Base-by-base conservation (phyloP, 1,140 invertebrate genomes). In the Rhynchophorus ferrugineus region DNA sequence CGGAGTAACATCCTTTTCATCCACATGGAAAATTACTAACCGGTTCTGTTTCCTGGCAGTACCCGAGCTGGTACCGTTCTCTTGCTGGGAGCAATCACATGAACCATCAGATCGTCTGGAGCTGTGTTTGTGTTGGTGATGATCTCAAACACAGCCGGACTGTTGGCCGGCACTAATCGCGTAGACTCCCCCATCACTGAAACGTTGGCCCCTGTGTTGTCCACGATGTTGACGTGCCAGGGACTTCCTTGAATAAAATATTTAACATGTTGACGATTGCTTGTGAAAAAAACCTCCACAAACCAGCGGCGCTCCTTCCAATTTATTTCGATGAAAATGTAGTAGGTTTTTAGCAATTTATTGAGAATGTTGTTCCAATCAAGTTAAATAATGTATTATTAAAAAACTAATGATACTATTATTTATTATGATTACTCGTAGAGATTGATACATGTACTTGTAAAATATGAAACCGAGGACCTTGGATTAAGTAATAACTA, bases 171-270 rank as follows among this genome's bases (percentile, higher is more conserved):
- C 57, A 95, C 89, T 64, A 94, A 78, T 65, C 89, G 79, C 35
- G 93, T 84, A 50, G 89, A 83, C 70, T 93, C 87, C 61, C 89
- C 88, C 60, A 87, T 73, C 52, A 89, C 80, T 59, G 84, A 75
- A 76, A 87, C 24, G 37, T 34, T 42, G 11, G 51, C 46, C 1
- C 51, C 51, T 3, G 65, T 63, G 49, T 71, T 75, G 58, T 82
- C 78, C 84, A 89, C 89, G 63, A 92, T 87, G 69, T 84, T 81
- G 62, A 91, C 87, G 74, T 83, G 82, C 88, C 89, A 94, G 69
- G 89, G 89, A 76, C 88, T 91, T 62, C 89, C 89, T 92, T 73
- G 13, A 75, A 75, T 55, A 52, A 59, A 41, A 44, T 20, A 8
- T 6, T 5, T 5, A 7, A 3, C 16, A 13, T 38, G 11, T 38